Evolutionary conservation across 2,888 invertebrate genomes (phyloP).

Genomic region (Syrista parreyssii): DNA sequence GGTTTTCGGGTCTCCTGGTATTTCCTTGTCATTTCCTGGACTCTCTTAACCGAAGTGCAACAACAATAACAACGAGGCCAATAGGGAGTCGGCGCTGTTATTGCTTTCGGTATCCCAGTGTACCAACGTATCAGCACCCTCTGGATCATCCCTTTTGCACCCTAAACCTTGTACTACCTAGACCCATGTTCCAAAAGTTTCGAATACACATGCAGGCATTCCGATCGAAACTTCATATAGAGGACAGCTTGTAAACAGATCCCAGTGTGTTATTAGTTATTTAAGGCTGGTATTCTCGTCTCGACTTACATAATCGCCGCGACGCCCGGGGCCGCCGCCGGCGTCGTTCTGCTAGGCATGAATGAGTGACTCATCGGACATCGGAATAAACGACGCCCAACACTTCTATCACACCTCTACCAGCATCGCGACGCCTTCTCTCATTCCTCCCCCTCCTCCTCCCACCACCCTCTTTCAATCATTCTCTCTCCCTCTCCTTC

Average conservation of each 20-base stretch:
- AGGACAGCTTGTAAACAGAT: not conserved
- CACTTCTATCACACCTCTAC: not conserved
- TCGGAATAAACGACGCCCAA: not conserved
- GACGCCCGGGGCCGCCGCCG: slow-evolving; percentile 42
- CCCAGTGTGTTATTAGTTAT: slow-evolving; percentile 37
- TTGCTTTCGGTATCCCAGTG: too few species aligned
- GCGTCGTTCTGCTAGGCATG: slow-evolving; percentile 38
- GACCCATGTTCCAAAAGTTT: not conserved
- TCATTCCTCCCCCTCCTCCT: not conserved
- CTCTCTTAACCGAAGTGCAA: not conserved
- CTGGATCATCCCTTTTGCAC: not conserved
- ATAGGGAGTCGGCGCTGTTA: not conserved
- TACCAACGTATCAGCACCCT: too few species aligned
- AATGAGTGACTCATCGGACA: slow-evolving; percentile 48
- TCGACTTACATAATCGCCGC: slow-evolving; percentile 46
- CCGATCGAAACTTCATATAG: not conserved
- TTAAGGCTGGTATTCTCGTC: slow-evolving; percentile 38
- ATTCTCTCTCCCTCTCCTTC: not conserved
- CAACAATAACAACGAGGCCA: not conserved
- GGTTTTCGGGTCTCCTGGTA: not conserved
- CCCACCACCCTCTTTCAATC: not conserved
- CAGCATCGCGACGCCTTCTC: not conserved
- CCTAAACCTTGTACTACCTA: not conserved
- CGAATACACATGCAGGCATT: not conserved
- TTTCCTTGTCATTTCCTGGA: not conserved